Base-by-base conservation (phyloP, 1,140 invertebrate genomes). In the Pseudomyrmex sp. region DNA sequence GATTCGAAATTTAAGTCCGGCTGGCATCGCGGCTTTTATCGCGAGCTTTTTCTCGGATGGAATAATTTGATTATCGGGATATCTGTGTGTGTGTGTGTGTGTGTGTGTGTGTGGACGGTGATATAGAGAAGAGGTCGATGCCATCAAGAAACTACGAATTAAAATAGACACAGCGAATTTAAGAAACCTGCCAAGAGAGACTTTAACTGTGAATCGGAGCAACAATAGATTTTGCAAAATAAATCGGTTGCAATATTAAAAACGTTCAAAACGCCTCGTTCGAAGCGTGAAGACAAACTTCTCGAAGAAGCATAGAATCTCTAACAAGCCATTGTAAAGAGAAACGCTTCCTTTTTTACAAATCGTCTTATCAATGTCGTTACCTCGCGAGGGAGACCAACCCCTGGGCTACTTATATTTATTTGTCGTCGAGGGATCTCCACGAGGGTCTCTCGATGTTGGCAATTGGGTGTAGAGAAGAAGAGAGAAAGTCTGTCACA, bases 371-470 rank as follows among this genome's bases (percentile, higher is more conserved):
- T 23, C 65, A 59, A 68, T 59, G 20, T 72, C 63, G 18, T 68
- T 44, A 44, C 52, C 10, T 68, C 75, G 52, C 54, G 56, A 80
- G 66, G 52, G 76, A 61, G 54, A 8, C 26, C 44, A 61, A 80
- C 66, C 84, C 85, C 79, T 76, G 62, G 59, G 83, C 86, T 83
- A 86, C 88, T 80, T 69, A 85, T 90, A 90, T 90, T 90, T 92
- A 90, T 92, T 92, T 90, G 89, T 89, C 88, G 83, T 63, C 70
- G 89, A 88, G 84, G 35, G 88, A 83, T 73, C 82, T 88, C 54
- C 58, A 62, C 82, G 83, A 88, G 86, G 63, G 83, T 77, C 66
- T 76, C 15, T 50, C 46, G 54, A 56, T 65, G 76, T 83, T 76
- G 86, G 83, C 54, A 69, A 86, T 59, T 44, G 44, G 18, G 65